These are phyloP conservation scores for Epinephelus lanceolatus DNA, from an alignment of 2,113 vertebrate genomes.

Conservation along the genomic window DNA sequence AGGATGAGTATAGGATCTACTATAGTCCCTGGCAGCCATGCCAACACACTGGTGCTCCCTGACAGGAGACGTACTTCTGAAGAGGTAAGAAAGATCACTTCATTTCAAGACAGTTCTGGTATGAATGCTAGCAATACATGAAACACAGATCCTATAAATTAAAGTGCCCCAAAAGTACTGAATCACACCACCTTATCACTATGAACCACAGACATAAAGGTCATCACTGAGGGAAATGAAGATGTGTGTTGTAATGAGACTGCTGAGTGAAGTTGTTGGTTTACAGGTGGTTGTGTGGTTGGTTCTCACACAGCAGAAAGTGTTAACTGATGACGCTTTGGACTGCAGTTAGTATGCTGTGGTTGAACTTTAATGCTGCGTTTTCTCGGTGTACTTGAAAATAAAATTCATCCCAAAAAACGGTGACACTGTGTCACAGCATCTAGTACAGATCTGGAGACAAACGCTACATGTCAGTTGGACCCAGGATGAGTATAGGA, in stretches of 20 bases:
- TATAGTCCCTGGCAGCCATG: too few species aligned
- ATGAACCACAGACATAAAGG: neutral
- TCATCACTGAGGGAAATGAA: neutral
- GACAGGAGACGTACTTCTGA: too few species aligned
- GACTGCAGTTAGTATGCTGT: neutral
- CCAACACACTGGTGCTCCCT: too few species aligned
- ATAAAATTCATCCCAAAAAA: too few species aligned
- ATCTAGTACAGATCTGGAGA: too few species aligned
- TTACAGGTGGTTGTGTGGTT: constrained; percentile 4
- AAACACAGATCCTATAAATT: neutral
- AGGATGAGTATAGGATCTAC: neutral
- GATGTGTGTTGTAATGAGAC: neutral
- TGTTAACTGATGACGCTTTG: neutral
- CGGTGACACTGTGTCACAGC: too few species aligned
- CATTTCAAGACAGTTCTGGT: constrained; percentile 3
- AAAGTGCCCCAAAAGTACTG: neutral
- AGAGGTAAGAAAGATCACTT: constrained; percentile 75
- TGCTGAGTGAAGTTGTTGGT: neutral
- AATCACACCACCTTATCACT: neutral
- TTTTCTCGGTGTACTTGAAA: neutral
- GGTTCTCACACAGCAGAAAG: neutral
- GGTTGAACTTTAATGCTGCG: neutral
- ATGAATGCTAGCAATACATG: neutral
- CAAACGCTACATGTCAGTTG: too few species aligned
- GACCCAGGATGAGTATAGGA: too few species aligned